Conservation (phyloP, 2,797 vertebrate genomes). For the Staurois parvus region DNA sequence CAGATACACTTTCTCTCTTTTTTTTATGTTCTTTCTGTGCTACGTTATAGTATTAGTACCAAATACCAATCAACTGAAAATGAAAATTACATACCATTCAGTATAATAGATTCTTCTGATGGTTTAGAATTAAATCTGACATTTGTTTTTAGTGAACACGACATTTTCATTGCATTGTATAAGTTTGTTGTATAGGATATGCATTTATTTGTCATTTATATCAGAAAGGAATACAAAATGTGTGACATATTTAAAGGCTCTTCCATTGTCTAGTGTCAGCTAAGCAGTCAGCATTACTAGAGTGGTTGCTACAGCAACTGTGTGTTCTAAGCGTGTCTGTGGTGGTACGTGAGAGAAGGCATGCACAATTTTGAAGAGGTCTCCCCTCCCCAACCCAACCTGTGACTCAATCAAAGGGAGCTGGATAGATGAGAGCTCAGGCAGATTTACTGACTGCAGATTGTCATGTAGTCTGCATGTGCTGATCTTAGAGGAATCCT, state of each 20-base stretch:
- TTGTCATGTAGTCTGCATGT: neutral
- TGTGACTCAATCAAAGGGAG: constrained; percentile 24
- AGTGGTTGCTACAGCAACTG: constrained; percentile 23
- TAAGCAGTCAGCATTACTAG: neutral
- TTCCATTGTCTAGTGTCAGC: neutral
- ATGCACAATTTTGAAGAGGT: constrained; percentile 44
- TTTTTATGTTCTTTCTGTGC: no score
- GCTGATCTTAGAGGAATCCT: neutral
- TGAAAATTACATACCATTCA: no score
- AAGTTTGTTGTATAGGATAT: neutral
- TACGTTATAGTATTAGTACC: no score
- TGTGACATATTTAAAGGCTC: neutral
- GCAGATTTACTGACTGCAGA: constrained; percentile 22
- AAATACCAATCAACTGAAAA: no score
- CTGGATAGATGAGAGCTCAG: neutral
- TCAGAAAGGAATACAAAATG: neutral
- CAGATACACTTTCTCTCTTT: no score
- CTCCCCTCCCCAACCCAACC: constrained; percentile 18
- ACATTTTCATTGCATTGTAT: neutral
- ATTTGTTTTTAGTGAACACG: neutral
- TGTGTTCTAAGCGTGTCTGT: neutral
- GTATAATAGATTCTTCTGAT: no score
- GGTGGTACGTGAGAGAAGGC: constrained; percentile 48
- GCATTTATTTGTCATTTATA: neutral
- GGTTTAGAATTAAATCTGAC: no score